These are phyloP conservation scores for Druceiella hillmani DNA, from an alignment of 2,888 invertebrate species.

Conservation along the genomic window DNA sequence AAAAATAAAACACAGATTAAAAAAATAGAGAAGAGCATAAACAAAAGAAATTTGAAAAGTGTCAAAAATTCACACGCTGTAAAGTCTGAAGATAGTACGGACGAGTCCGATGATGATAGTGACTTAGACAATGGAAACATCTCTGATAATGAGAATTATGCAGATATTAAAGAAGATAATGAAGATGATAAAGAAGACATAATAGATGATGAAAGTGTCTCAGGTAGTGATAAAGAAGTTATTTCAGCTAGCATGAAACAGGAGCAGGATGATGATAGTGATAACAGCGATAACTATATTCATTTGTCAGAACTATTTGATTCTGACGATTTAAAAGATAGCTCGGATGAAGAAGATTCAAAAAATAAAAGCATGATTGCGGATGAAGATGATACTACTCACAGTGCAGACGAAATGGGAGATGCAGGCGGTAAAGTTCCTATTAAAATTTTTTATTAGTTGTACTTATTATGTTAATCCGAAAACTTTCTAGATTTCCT, in stretches of 20 bases:
- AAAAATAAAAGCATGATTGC: slow-evolving; percentile 18
- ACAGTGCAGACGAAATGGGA: slow-evolving; percentile 23
- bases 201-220: slow-evolving; percentile 20
- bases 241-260: slow-evolving; percentile 21
- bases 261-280: slow-evolving; percentile 34
- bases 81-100: slow-evolving; percentile 10
- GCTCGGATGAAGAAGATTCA: slow-evolving; percentile 29
- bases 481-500: too few relatives aligned
- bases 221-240: slow-evolving; percentile 2
- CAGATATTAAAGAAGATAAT: slow-evolving; percentile 9
- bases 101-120: slow-evolving; percentile 27
- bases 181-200: slow-evolving; percentile 17
- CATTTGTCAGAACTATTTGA: slow-evolving; percentile 41
- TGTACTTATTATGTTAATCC: too few relatives aligned
- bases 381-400: slow-evolving; percentile 19
- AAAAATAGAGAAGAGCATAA: neutral
- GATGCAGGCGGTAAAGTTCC: slow-evolving; percentile 28
- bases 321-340: slow-evolving; percentile 35
- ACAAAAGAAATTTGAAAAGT: neutral
- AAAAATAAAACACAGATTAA: slow-evolving; percentile 6
- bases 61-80: neutral
- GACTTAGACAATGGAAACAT: slow-evolving; percentile 16
- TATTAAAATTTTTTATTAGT: slow-evolving; percentile 5
- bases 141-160: neutral
- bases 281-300: slow-evolving; percentile 33